Percentiles rank a stretch among this genome's conserved stretches.
phyloP scores from a whole-genome alignment of 2,797 vertebrate species.

The Parambassis ranga region DNA sequence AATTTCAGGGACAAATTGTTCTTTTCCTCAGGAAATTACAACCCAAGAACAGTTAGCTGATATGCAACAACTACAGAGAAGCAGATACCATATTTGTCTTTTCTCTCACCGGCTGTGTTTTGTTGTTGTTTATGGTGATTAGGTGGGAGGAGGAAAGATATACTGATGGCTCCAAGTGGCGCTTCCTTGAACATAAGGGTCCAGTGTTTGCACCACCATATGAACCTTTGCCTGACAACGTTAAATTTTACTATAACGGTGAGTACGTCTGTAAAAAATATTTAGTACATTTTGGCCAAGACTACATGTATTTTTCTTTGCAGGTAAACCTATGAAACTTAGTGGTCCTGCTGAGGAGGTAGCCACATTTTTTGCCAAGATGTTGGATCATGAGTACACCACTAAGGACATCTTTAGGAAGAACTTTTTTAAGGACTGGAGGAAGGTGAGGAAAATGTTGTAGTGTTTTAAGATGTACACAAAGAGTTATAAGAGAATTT shows the following conservation, averaged over 20 bases:
- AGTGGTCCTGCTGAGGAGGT: conserved; percentile 92
- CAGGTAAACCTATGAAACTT: conserved; percentile 91
- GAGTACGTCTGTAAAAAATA: conserved; percentile 55
- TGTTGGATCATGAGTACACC: conserved; percentile 97
- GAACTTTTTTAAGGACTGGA: conserved; percentile 98
- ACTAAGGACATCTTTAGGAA: conserved; percentile 97
- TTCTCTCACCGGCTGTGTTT: background rate
- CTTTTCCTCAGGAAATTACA: conserved; percentile 14
- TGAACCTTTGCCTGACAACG: conserved; percentile 88
- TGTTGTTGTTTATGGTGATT: conserved; percentile 31
- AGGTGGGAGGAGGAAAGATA: conserved; percentile 97
- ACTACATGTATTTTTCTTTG: background rate
- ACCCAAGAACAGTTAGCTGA: background rate
- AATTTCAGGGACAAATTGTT: background rate
- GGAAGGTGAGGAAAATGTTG: conserved; percentile 82
- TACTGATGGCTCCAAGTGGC: conserved; percentile 97
- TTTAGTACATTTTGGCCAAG: background rate
- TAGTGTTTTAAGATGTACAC: background rate
- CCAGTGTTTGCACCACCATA: conserved; percentile 94
- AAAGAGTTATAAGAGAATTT: background rate
- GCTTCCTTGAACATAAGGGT: conserved; percentile 95
- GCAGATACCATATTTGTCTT: background rate
- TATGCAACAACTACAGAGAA: background rate
- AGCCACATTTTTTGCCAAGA: conserved; percentile 95
- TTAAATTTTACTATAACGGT: conserved; percentile 94